These are phyloP conservation scores for Neelides folsomi DNA, from an alignment of 2,888 invertebrate genomes.

Conservation along the genomic window DNA sequence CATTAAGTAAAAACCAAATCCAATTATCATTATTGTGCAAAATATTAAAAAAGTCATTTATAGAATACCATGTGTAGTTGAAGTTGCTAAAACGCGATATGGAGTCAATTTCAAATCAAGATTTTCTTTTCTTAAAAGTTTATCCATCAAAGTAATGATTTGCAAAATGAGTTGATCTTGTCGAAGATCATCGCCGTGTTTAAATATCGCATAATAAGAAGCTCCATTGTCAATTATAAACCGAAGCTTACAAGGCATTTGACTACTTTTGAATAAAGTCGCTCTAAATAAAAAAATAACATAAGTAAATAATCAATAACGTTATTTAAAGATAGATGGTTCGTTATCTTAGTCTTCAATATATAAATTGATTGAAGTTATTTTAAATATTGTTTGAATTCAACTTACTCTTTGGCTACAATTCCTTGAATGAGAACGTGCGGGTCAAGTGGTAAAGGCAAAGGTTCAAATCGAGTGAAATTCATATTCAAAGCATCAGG, in stretches of 20 bases:
- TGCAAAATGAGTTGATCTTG: conserved; percentile 96
- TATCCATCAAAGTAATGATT: conserved; percentile 97
- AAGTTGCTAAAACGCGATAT: conserved; percentile 87
- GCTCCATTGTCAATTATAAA: conserved; percentile 66
- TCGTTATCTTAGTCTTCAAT: too few species aligned
- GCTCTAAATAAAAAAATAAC: conserved; percentile 45
- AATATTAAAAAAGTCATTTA: background rate
- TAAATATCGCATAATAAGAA: conserved; percentile 84
- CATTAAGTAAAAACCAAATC: background rate
- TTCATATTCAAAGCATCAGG: conserved; percentile 65
- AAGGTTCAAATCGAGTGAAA: conserved; percentile 77
- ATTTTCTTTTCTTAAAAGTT: conserved; percentile 81
- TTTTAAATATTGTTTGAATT: conserved; percentile 1
- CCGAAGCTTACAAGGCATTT: conserved; percentile 86
- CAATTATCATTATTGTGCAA: background rate
- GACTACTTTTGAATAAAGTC: conserved; percentile 84
- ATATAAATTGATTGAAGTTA: conserved; percentile 9
- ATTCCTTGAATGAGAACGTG: conserved; percentile 76
- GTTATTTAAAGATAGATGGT: too few species aligned
- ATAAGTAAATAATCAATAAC: too few species aligned
- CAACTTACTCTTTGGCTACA: conserved; percentile 55
- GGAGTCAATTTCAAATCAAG: conserved; percentile 92
- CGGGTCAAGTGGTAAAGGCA: conserved; percentile 91
- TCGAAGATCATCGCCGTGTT: conserved; percentile 91
- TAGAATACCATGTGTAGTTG: conserved; percentile 64